Conservation (phyloP, 2,888 invertebrate genomes). For the Meandrusa payeni region DNA sequence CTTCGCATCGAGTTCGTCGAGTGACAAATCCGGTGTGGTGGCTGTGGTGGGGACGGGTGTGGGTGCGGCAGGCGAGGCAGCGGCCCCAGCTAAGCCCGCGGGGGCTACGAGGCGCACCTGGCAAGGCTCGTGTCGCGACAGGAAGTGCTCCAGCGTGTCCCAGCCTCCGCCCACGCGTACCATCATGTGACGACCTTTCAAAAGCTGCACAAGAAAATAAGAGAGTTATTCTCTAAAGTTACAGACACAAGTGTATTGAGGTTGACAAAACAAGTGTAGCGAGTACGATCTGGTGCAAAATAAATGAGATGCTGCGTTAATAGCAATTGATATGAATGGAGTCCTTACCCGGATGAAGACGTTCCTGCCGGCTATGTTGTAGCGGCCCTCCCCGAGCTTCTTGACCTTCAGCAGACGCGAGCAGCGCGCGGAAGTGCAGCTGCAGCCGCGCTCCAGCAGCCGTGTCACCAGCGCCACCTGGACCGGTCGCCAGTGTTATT, state of each 20-base stretch:
- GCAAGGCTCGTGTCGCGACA: slow-evolving; percentile 93
- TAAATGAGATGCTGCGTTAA: no score
- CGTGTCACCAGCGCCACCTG: slow-evolving; percentile 86
- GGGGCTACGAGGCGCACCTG: slow-evolving; percentile 84
- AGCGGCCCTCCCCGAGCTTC: slow-evolving; percentile 92
- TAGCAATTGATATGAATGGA: no score
- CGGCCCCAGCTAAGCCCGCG: slow-evolving; percentile 45
- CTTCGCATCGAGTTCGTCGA: slow-evolving; percentile 15
- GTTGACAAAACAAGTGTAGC: no score
- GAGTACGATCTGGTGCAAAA: no score
- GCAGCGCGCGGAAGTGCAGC: slow-evolving; percentile 85
- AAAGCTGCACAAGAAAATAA: no score
- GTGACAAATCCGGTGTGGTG: slow-evolving; percentile 24
- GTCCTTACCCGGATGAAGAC: slow-evolving; percentile 94
- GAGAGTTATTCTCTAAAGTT: no score
- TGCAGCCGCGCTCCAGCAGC: slow-evolving; percentile 87
- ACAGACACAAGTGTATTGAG: no score
- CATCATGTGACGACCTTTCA: slow-evolving; percentile 97
- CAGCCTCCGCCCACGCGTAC: slow-evolving; percentile 96
- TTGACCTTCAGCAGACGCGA: slow-evolving; percentile 87
- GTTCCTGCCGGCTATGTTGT: slow-evolving; percentile 92
- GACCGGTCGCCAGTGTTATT: no score
- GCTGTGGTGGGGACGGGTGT: slow-evolving; percentile 21
- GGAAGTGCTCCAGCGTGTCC: slow-evolving; percentile 96
- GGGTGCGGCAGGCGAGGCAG: slow-evolving; percentile 25